phyloP scores from a whole-genome alignment of 35 echinoderm and acorn worm genomes.

The Holothuria glaberrima region DNA sequence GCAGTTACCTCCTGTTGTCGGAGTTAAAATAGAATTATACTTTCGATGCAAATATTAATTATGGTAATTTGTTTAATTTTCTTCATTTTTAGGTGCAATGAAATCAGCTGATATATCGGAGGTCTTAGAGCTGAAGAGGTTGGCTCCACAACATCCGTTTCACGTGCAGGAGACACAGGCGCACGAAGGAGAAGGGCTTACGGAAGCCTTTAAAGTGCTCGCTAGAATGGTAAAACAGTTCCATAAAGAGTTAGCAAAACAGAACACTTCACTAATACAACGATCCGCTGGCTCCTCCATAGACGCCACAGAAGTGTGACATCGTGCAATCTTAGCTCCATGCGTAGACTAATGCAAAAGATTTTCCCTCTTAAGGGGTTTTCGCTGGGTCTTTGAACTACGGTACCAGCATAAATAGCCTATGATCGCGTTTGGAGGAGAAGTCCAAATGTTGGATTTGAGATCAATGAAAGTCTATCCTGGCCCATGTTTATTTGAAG shows the following conservation, averaged over 20 bases:
- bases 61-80: neutral
- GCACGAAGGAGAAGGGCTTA: constrained; percentile 85
- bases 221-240: constrained; percentile 93
- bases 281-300: constrained; percentile 21
- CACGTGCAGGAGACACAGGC: constrained; percentile 80
- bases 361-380: too few species aligned
- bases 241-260: constrained; percentile 73
- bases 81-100: constrained; percentile 56
- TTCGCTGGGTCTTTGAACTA: too few species aligned
- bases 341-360: too few species aligned
- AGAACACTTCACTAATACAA: constrained; percentile 17
- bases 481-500: too few species aligned
- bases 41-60: too few species aligned
- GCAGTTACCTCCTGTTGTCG: too few species aligned
- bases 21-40: too few species aligned
- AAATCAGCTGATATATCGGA: constrained; percentile 71
- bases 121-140: constrained; percentile 70
- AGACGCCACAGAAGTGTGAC: constrained; percentile 36
- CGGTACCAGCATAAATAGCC: too few species aligned
- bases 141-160: constrained; percentile 79
- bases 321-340: neutral
- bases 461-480: too few species aligned
- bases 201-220: constrained; percentile 84
- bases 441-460: too few species aligned
- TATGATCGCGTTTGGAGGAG: too few species aligned